These are phyloP conservation scores for Ganaspis sp. DNA, from an alignment of 1,140 invertebrate genomes.

Conservation along the genomic window DNA sequence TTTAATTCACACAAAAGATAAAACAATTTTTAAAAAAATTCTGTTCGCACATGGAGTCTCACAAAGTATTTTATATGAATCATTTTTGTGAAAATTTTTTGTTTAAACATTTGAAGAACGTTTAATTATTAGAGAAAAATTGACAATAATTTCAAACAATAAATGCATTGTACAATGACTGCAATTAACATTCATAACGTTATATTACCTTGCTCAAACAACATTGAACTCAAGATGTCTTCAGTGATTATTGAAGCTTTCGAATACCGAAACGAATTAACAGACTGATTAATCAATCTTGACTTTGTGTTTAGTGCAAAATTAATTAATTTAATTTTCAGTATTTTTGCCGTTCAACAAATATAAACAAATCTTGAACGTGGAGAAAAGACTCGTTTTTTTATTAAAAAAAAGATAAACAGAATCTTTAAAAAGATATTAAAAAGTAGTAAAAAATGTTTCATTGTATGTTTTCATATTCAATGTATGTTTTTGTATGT, in stretches of 20 bases:
- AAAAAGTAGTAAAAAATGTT: no score
- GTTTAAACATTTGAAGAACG: background rate
- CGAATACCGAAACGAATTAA: background rate
- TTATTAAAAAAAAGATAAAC: no score
- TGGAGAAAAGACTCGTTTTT: no score
- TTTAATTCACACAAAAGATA: no score
- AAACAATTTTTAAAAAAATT: no score
- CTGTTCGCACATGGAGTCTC: no score
- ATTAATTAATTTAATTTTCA: no score
- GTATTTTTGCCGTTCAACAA: no score
- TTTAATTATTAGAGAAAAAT: background rate
- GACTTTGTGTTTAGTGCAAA: background rate
- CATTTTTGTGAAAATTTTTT: background rate
- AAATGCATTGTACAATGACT: slow-evolving; percentile 8
- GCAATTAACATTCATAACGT: slow-evolving; percentile 1
- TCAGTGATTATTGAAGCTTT: background rate
- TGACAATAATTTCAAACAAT: background rate
- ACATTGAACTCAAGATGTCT: slow-evolving; percentile 23
- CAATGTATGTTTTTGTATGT: no score
- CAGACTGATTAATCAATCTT: background rate
- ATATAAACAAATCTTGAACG: no score
- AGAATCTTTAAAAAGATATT: no score
- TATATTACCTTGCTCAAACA: slow-evolving; percentile 8
- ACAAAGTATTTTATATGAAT: background rate
- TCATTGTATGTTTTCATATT: no score